Conservation (phyloP, 2,113 vertebrate genomes). For the Murina feae region DNA sequence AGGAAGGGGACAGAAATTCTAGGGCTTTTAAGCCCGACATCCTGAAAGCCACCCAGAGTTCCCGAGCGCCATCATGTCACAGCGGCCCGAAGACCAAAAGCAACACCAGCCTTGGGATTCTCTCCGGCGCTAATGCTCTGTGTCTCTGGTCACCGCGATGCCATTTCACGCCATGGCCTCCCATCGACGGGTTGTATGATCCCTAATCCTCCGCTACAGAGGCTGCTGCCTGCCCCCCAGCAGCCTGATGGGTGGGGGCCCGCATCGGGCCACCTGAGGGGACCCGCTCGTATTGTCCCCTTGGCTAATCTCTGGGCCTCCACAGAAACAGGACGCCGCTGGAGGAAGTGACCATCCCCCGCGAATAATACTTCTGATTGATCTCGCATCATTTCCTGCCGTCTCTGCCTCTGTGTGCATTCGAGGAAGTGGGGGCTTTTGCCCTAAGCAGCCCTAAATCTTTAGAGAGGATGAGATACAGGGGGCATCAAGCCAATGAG, state of each 20-base stretch:
- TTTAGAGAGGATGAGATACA: not conserved
- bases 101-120: not conserved
- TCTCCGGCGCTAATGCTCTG: not conserved
- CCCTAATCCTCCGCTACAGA: not conserved
- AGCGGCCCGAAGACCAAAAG: constrained; percentile 31
- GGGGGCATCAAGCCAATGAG: constrained; percentile 9
- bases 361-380: constrained; percentile 61
- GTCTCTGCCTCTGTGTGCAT: constrained; percentile 37
- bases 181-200: not conserved
- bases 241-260: not conserved
- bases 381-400: constrained; percentile 30
- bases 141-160: not conserved
- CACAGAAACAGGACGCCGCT: constrained; percentile 44
- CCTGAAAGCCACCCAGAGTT: not conserved
- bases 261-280: not conserved
- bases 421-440: not conserved
- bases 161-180: not conserved
- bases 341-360: constrained; percentile 70
- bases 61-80: not conserved
- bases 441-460: constrained; percentile 47
- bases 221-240: not conserved
- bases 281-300: not conserved
- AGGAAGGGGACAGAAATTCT: not conserved
- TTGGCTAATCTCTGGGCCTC: constrained; percentile 45
- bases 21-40: not conserved